A percentile compares a stretch with the other conserved stretches of the same genome.
phyloP scores from a whole-genome alignment of 2,113 vertebrate species.

The Micromys minutus region DNA sequence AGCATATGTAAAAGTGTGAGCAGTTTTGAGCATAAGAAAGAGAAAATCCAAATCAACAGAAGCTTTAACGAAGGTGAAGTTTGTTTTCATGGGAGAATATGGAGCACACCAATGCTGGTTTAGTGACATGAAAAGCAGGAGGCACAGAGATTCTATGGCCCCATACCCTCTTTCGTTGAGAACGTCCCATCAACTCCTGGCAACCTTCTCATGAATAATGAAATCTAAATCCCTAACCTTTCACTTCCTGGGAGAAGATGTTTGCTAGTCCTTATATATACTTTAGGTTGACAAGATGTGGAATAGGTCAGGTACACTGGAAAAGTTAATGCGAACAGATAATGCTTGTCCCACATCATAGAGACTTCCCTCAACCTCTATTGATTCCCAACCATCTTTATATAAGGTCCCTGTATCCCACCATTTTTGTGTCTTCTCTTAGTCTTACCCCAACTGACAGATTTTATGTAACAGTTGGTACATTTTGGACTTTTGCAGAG shows the following conservation, averaged over 20 bases:
- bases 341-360: neutral
- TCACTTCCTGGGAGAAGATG: neutral
- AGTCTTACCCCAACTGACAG: neutral
- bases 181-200: neutral
- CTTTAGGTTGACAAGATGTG: neutral
- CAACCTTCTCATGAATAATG: neutral
- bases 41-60: neutral
- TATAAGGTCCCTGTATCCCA: neutral
- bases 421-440: neutral
- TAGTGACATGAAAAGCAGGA: neutral
- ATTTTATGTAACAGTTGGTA: neutral
- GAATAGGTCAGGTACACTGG: neutral
- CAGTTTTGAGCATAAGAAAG: neutral
- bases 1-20: neutral
- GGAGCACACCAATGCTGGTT: neutral
- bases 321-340: neutral
- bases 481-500: neutral
- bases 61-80: neutral
- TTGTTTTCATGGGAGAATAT: neutral
- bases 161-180: neutral
- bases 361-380: neutral
- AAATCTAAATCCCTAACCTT: neutral
- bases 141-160: neutral
- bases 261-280: neutral
- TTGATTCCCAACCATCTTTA: neutral